Evolutionary conservation across 1,140 invertebrate species (phyloP).

Genomic region (Panulirus ornatus): DNA sequence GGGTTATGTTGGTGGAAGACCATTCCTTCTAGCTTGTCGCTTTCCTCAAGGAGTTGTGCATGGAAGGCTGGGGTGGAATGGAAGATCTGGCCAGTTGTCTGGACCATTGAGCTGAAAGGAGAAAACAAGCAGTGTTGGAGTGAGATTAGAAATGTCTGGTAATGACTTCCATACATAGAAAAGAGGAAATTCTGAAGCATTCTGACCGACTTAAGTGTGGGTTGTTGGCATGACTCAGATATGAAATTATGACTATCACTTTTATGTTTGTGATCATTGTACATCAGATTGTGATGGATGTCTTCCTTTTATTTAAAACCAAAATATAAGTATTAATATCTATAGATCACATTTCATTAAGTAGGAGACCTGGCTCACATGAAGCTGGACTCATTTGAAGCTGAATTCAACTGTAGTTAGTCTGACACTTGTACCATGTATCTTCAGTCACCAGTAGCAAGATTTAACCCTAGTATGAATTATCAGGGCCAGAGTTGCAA

Average conservation of each 20-base stretch:
- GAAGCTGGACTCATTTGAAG: too few species aligned
- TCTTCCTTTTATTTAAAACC: too few species aligned
- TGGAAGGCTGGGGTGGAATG: conserved; percentile 1
- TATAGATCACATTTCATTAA: too few species aligned
- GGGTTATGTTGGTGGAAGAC: not conserved
- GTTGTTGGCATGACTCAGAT: not conserved
- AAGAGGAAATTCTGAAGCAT: not conserved
- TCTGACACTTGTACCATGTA: too few species aligned
- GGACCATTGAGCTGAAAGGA: not conserved
- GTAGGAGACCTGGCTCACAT: too few species aligned
- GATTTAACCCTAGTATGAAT: too few species aligned
- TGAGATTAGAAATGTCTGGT: not conserved
- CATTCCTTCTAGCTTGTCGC: not conserved
- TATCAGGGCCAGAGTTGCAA: too few species aligned
- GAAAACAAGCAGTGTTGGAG: not conserved
- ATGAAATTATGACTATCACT: not conserved
- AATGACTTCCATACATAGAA: not conserved
- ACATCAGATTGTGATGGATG: too few species aligned
- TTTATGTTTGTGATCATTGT: not conserved
- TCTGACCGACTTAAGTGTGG: not conserved
- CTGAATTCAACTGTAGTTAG: too few species aligned
- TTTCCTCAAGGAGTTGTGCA: not conserved
- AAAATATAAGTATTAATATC: too few species aligned
- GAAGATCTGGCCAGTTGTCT: not conserved
- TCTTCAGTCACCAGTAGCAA: too few species aligned